Base-by-base conservation (phyloP, 2,113 vertebrate species). In the Gymnarchus niloticus region DNA sequence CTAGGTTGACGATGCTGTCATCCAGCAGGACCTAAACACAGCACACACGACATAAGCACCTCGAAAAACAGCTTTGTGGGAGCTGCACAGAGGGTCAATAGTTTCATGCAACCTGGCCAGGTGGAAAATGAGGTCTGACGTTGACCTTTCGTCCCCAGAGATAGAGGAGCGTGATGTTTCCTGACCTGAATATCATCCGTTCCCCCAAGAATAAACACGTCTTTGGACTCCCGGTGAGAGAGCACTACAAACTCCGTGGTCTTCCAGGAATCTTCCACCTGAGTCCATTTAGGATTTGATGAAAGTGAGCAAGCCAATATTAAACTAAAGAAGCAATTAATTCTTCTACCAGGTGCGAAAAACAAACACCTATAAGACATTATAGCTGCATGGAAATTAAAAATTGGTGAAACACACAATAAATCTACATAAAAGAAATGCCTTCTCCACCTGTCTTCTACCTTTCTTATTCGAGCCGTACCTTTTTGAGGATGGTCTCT, bases 101-200 rank as follows among this genome's bases (percentile, higher is more conserved):
- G n/a, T 25, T 10, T 14, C 28, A 69, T 17, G 14, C 10, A n/a
- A 9, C 56, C 0, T n/a, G 54, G 6, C 3, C 23, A n/a, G 12
- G 61, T 33, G 17, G 61, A 23, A 69, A 37, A 37, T 54, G 80
- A 37, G 14, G 28, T 37, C 41, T 44, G 21, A 83, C 23, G n/a
- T 17, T 12, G 1, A 57, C 17, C 46, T 8, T 44, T 25, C 6
- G 44, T 78, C 19, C 23, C 7, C 41, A 49, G 46, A 81, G 8
- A 37, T 2, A 54, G 19, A 54, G 46, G 49, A 56, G 17, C 1
- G 10, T 0, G 14, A 28, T 33, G 25, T 81, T 54, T 61, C 51
- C 83, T 83, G 56, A 96, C 95, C 94, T 96, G 96, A 88, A 96
- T 95, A 8, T 96, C 95, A 77, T 97, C 96, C 2, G 94, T 96